Evolutionary conservation across 2,888 invertebrate species (phyloP), one percentile per base, ranked within the genome.

Genomic region (Microctonus hyperodae): DNA sequence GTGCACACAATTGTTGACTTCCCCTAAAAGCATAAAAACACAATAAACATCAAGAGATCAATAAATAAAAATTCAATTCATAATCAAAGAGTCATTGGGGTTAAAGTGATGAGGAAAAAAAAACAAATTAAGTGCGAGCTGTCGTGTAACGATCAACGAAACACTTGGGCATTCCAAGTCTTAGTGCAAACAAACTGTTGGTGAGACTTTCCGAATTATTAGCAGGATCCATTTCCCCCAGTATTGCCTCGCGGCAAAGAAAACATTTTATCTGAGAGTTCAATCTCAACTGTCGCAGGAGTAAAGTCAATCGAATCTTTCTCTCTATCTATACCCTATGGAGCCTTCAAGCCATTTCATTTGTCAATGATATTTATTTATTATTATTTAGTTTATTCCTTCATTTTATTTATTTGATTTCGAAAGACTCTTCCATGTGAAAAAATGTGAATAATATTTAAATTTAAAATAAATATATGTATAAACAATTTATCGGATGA

Each of bases 1-100:
- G 85, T 71, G 89, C 89, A 73, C 90, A 88, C 77, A 94, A 85
- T 81, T 92, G 91, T 74, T 89, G 89, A 74, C 90, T 90, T 67
- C 92, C 90, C 79, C 93, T 93, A 83, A 11, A 86, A 56, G 25
- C 0, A 51, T 51, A 22, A 31, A 20, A 40, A 11, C n/a, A n/a
- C n/a, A n/a, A n/a, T 20, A 61, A 16, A 28, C 28, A 28, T 9
- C 23, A 57, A 13, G 40, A 57, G 13, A 58, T 20, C 16, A 60
- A 63, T 51, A 48, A 59, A 31, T 48, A 53, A 20, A 20, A 20
- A 56, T 33, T 50, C 23, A 37, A 13, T 65, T 61, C 33, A 44
- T 59, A 33, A 62, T n/a, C 16, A n/a, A 50, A 20, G 44, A 28
- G 23, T 57, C 10, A 57, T 35, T 57, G 28, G 16, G 20, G 33